These are phyloP conservation scores for Emmelina monodactyla DNA, from an alignment of 2,888 invertebrate species.

Conservation along the genomic window DNA sequence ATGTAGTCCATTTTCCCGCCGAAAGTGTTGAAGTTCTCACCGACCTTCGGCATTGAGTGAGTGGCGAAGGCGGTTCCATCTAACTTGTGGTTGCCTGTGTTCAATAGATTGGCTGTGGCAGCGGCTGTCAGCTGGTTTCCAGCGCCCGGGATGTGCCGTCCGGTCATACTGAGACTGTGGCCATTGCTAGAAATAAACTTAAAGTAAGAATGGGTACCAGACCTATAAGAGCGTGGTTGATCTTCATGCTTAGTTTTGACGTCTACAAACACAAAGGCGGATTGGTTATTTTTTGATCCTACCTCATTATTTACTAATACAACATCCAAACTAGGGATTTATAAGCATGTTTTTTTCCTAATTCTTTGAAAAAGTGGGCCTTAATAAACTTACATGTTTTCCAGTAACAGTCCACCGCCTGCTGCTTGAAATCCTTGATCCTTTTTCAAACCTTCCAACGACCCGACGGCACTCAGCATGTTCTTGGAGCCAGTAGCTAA, in stretches of 20 bases:
- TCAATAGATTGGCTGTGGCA: conserved; percentile 20
- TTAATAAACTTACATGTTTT: conserved; percentile 23
- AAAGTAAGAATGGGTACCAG: not conserved
- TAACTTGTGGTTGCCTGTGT: conserved; percentile 23
- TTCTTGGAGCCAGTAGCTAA: conserved; percentile 13
- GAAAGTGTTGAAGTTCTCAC: conserved; percentile 23
- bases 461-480: conserved; percentile 12
- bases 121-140: conserved; percentile 24
- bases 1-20: conserved; percentile 25
- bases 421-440: conserved; percentile 19
- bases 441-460: not conserved
- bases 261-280: no score
- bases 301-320: no score
- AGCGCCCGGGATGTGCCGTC: conserved; percentile 20
- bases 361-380: no score
- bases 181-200: conserved; percentile 19
- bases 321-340: no score
- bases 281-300: no score
- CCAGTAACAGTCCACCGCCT: conserved; percentile 22
- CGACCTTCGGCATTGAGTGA: conserved; percentile 21
- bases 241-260: no score
- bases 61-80: conserved; percentile 25
- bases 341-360: no score
- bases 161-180: conserved; percentile 21
- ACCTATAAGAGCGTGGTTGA: no score